Conservation (phyloP, 2,113 vertebrate species). For the Tetrax tetrax region DNA sequence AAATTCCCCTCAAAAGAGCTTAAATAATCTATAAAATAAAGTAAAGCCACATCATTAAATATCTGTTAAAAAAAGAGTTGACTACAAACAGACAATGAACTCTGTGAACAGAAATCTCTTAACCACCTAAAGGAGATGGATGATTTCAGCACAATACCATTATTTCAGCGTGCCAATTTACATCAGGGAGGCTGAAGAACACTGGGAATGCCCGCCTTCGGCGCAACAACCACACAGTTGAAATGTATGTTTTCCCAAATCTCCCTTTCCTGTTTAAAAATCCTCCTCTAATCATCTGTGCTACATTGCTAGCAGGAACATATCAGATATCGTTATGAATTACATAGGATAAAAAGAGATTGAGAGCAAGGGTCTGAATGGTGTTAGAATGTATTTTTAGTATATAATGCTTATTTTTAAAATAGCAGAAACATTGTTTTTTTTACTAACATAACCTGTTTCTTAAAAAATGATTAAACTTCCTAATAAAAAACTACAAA, state of each 20-base stretch:
- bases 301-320: background rate
- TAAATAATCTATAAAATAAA: rapidly evolving
- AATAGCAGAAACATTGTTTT: background rate
- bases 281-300: background rate
- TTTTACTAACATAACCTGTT: background rate
- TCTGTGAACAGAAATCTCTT: background rate
- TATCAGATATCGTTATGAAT: background rate
- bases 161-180: background rate
- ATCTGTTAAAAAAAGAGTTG: background rate
- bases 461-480: background rate
- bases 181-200: background rate
- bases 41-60: background rate
- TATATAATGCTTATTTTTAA: background rate
- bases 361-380: background rate
- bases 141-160: background rate
- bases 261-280: background rate
- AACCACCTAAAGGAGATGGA: background rate
- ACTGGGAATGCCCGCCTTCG: background rate
- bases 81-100: background rate
- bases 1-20: background rate
- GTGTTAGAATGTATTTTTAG: background rate
- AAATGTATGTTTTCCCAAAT: background rate
- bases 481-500: background rate
- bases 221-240: background rate
- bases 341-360: background rate